Evolutionary conservation across 2,888 invertebrate species (phyloP), one percentile per base, ranked within the genome.

Genomic region (Sturmia bella): DNA sequence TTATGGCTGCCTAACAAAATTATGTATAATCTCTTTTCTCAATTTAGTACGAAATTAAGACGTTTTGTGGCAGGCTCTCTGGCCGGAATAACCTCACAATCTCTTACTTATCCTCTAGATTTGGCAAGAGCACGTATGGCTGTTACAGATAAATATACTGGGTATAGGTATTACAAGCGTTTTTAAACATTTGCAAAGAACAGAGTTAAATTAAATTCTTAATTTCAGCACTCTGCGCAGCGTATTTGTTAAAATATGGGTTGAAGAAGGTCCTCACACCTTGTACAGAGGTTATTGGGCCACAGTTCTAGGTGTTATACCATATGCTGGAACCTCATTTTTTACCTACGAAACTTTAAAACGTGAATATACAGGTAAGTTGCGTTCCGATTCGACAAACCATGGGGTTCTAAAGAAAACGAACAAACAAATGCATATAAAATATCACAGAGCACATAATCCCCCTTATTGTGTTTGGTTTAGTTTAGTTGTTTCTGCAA

Each of bases 81-180:
- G 86, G 99, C 99, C 3, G 99, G 99, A 12, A 95, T 97, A 63
- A 98, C 99, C 68, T 98, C 99, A 5, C 98, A 98, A 88, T 94
- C 96, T 48, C 91, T 96, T 70, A 99, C 99, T 0, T 99, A 99
- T 92, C 99, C 99, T 0, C 92, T 99, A 86, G 99, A 99, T 92
- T 92, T 99, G 89, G 99, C 98, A 21, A 93, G 99, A 85, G 99
- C 99, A 17, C 93, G 99, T 85, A 98, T 99, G 97, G 99, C 99
- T 13, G 98, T 99, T 24, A 97, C 98, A 4, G 93, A 94, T 83
- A 95, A 95, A 88, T 92, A 93, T 74, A 89, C 90, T 12, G 94
- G 95, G 90, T 98, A 95, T 90, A 94, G 89, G 93, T 93, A 89
- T 84, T 11, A 17, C 48, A 6, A 19, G 4, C 7, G 17, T 15